phyloP scores from a whole-genome alignment of 2,888 invertebrate genomes.

The Ferdinandea cuprea region DNA sequence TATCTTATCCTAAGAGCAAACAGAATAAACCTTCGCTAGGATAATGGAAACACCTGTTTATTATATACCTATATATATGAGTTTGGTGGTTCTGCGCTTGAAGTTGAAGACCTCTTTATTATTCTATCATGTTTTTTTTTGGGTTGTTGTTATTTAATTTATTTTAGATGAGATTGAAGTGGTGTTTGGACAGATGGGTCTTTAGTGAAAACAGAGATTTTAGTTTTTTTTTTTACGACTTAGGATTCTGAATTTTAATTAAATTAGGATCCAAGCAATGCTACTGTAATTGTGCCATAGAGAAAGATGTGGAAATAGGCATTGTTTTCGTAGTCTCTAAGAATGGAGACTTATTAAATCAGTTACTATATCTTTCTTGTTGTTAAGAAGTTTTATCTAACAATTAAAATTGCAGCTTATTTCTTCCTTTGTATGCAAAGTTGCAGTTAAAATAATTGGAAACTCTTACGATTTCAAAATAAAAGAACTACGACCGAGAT shows the following conservation, averaged over 20 bases:
- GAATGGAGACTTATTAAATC: no score
- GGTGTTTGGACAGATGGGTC: not conserved
- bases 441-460: no score
- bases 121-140: conserved; percentile 1
- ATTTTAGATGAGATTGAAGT: not conserved
- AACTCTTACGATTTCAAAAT: no score
- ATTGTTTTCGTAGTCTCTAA: no score
- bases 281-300: not conserved
- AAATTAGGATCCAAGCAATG: not conserved
- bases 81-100: conserved; percentile 7
- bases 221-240: not conserved
- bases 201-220: no score
- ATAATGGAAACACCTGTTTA: conserved; percentile 68
- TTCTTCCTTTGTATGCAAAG: no score
- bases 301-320: not conserved
- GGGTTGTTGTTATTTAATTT: not conserved
- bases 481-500: no score
- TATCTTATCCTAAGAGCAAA: conserved; percentile 39
- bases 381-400: no score
- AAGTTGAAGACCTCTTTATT: conserved; percentile 30
- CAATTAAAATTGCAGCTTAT: no score
- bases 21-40: conserved; percentile 38
- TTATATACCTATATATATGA: conserved; percentile 64
- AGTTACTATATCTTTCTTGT: no score
- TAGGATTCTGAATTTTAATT: conserved; percentile 2